Evolutionary conservation across 2,888 invertebrate species (phyloP), one percentile per base, ranked within the genome.

Genomic region (Trichogramma evanescens): DNA sequence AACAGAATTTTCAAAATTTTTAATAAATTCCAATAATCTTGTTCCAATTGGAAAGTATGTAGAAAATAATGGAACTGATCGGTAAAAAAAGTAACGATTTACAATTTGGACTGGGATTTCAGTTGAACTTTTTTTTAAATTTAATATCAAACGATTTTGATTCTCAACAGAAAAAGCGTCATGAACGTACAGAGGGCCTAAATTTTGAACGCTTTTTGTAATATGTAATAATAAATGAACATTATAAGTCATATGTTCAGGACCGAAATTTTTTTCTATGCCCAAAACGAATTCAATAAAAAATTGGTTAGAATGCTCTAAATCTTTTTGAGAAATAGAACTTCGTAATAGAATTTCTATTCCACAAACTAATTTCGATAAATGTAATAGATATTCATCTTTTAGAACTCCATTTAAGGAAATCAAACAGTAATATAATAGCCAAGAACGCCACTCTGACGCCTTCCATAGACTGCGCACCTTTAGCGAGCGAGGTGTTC

Each of bases 391-490:
- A 57, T 64, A 56, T 54, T 62, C 54, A 13, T 10, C 8, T 42
- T 13, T 50, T 42, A 64, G 50, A 8, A 64, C 53, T 26, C 59
- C 58, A 13, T 54, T 39, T 38, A 62, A 59, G 43, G 51, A 59
- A 49, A 56, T 8, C 39, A 55, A 44, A 52, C 54, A 45, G 9
- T 59, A 65, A 45, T 45, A 39, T 4, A 55, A 10, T 10, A 63
- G 50, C 60, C 60, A 67, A 3, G 63, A 63, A 38, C 64, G 55
- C 64, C 64, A 64, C 46, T 64, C 62, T 26, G 61, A 61, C 13
- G 65, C 66, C 56, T 66, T 67, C 67, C 63, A 66, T 9, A 44
- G 42, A 38, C 45, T 53, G 6, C 61, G 38, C 7, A 9, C n/a
- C 5, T 54, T 9, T 52, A 65, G 40, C 7, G 51, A 56, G 45